phyloP scores from a whole-genome alignment of 2,113 vertebrate species.

The Sciurus niger region DNA sequence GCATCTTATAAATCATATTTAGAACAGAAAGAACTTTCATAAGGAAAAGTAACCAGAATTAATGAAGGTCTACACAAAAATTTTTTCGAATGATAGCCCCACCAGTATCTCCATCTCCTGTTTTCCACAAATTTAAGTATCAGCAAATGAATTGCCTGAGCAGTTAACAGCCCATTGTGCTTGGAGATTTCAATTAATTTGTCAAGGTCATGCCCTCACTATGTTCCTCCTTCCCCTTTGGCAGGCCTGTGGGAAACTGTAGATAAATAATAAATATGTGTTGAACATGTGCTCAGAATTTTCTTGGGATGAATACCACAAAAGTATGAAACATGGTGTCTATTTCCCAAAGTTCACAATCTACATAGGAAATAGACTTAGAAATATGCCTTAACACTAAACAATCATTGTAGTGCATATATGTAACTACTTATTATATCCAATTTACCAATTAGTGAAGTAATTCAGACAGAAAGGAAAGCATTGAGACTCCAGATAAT shows the following conservation, averaged over 20 bases:
- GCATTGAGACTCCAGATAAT: accelerated
- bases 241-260: background rate
- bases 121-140: background rate
- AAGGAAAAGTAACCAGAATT: conserved; percentile 31
- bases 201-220: background rate
- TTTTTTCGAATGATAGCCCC: background rate
- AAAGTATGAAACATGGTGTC: background rate
- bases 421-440: background rate
- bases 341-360: background rate
- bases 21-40: conserved; percentile 57
- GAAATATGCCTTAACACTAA: too few relatives aligned
- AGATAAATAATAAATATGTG: background rate
- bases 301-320: background rate
- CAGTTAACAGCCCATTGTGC: background rate
- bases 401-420: background rate
- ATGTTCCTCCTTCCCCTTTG: background rate
- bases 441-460: background rate
- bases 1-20: conserved; percentile 67
- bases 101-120: background rate
- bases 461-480: background rate
- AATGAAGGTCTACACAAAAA: background rate
- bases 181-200: background rate
- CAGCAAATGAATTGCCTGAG: background rate
- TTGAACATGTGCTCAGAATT: background rate
- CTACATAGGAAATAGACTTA: background rate